Evolutionary conservation across 2,888 invertebrate genomes (phyloP), one percentile per base, ranked within the genome.

Genomic region (Frankliniella fusca): DNA sequence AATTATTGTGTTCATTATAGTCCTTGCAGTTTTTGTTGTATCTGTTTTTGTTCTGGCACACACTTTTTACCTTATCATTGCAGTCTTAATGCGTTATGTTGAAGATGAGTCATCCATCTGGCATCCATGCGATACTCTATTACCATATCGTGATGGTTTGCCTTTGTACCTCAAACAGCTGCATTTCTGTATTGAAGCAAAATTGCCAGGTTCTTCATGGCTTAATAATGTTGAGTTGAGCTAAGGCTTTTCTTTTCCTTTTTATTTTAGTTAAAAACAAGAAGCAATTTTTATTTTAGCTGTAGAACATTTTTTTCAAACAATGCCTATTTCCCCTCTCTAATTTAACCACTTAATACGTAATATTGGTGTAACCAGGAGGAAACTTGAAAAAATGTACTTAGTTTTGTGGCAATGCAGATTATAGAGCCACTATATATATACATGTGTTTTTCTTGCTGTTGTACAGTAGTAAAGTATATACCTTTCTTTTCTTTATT

Each of bases 21-120:
- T 76, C 70, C 70, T 76, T 76, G 70, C 70, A 76, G 70, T 76
- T 76, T 76, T 76, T 76, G 70, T 76, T 76, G 27, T 27, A 76
- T 76, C 70, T 27, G 70, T 76, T 76, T 76, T 76, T 76, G 27
- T 76, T 76, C 70, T 76, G 70, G 70, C 70, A 12, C 70, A 76
- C 70, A 27, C 12, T 11, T 76, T 76, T 76, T 76, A 76, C 70
- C 70, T 76, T 0, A 8, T 76, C 27, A 23, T 76, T 27, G 70
- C 70, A 27, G 27, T 76, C 12, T 76, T n/a, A 0, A 76, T 76
- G 70, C n/a, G 70, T 10, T 27, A 27, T 76, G 23, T 76, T 23
- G 11, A 76, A 76, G 70, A 76, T 23, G 27, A 76, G 27, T 23
- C 27, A 27, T 76, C 70, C 9, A 76, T 76, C 27, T 76, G 70